Percentiles rank a stretch among this genome's conserved stretches.
phyloP scores from a whole-genome alignment of 2,888 invertebrate species.

The Clusia tigrina region DNA sequence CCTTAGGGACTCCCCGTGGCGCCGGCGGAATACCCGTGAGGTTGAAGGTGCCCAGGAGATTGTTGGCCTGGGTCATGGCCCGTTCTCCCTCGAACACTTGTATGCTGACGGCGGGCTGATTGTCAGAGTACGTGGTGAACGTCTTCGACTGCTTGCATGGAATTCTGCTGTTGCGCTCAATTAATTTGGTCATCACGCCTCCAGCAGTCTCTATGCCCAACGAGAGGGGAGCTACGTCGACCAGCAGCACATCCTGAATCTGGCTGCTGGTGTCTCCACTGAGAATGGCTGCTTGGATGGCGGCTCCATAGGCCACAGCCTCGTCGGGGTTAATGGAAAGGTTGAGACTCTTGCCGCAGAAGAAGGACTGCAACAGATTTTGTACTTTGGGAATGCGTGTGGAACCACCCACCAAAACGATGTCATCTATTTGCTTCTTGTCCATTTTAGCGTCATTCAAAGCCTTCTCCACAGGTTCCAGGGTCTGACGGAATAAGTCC shows the following conservation, averaged over 20 bases:
- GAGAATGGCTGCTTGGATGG: constrained; percentile 76
- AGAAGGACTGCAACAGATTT: constrained; percentile 76
- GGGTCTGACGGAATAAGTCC: constrained; percentile 75
- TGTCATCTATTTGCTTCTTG: constrained; percentile 78
- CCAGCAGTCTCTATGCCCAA: constrained; percentile 81
- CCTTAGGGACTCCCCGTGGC: constrained; percentile 84
- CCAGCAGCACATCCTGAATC: constrained; percentile 77
- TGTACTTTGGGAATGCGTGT: constrained; percentile 83
- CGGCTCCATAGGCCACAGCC: constrained; percentile 81
- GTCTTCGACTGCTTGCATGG: constrained; percentile 77
- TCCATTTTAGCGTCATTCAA: constrained; percentile 81
- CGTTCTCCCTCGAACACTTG: constrained; percentile 80
- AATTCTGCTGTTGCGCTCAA: constrained; percentile 76
- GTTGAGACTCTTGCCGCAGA: constrained; percentile 76
- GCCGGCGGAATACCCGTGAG: constrained; percentile 93
- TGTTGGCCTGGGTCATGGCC: constrained; percentile 93
- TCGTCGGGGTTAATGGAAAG: constrained; percentile 82
- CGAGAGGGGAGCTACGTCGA: constrained; percentile 75
- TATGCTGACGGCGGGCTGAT: constrained; percentile 79
- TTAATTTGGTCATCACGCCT: constrained; percentile 80
- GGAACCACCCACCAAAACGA: constrained; percentile 83
- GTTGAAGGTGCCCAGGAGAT: constrained; percentile 94
- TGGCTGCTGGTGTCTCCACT: constrained; percentile 74
- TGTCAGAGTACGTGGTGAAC: constrained; percentile 83
- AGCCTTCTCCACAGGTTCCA: constrained; percentile 81